A percentile compares a stretch with the other conserved stretches of the same genome.
Conservation (phyloP, 2,888 invertebrate species). For the Macrosoma leucophasiata region DNA sequence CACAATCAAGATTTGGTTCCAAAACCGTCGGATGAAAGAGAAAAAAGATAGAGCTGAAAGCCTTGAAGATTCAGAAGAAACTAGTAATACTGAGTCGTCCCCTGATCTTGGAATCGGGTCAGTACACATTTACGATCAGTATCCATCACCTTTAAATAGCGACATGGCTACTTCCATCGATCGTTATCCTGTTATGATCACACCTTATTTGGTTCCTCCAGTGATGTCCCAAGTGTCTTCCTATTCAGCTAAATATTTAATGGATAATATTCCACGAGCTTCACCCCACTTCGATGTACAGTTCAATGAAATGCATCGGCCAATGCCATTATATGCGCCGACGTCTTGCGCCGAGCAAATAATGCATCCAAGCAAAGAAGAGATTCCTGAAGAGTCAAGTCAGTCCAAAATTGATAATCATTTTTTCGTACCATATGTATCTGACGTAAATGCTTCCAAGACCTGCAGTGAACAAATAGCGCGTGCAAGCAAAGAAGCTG, state of each 20-base stretch:
- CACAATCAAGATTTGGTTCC: slow-evolving; percentile 88
- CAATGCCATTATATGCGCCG: slow-evolving; percentile 30
- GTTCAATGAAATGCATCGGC: slow-evolving; percentile 30
- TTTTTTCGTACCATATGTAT: no score
- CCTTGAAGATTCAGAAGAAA: slow-evolving; percentile 41
- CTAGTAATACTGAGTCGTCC: slow-evolving; percentile 38
- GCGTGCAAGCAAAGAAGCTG: no score
- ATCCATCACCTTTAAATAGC: no score
- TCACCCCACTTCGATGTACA: slow-evolving; percentile 26
- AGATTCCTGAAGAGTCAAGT: no score
- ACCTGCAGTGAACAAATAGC: no score
- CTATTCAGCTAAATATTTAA: slow-evolving; percentile 29
- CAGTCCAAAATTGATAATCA: no score
- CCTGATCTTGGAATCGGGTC: slow-evolving; percentile 30
- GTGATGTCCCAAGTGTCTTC: slow-evolving; percentile 20
- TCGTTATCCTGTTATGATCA: slow-evolving; percentile 31
- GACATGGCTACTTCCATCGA: slow-evolving; percentile 36
- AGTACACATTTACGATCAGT: slow-evolving; percentile 28
- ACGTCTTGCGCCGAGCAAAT: no score
- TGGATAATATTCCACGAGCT: slow-evolving; percentile 21
- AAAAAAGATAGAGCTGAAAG: slow-evolving; percentile 75
- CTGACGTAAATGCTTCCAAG: no score
- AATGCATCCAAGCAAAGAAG: no score
- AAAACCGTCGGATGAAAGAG: slow-evolving; percentile 85
- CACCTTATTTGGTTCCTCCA: slow-evolving; percentile 22